Evolutionary conservation across 2,888 invertebrate genomes (phyloP).

Genomic region (Tetrapedia diversipes): DNA sequence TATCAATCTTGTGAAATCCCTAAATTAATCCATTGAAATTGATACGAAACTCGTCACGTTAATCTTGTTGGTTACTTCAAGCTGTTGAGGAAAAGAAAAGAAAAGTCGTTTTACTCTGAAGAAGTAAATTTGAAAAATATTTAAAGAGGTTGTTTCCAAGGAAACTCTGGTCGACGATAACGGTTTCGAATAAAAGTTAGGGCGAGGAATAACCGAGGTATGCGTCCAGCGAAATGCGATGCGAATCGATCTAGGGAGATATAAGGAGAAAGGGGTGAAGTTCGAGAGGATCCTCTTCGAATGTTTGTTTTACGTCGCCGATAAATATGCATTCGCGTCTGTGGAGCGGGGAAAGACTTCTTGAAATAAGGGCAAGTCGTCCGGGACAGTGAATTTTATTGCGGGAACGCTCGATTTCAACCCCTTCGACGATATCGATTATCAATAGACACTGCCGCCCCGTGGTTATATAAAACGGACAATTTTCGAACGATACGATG

Average conservation of each 20-base stretch:
- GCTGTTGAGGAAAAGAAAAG: not conserved
- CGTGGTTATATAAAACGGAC: not conserved
- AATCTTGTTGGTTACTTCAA: too few relatives aligned
- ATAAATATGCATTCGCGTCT: slow-evolving; percentile 60
- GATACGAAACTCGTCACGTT: too few relatives aligned
- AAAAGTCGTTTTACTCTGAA: too few relatives aligned
- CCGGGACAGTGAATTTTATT: slow-evolving; percentile 38
- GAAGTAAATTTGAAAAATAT: not conserved
- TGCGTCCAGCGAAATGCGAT: slow-evolving; percentile 34
- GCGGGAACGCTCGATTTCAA: slow-evolving; percentile 29
- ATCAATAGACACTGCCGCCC: not conserved
- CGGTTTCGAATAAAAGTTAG: not conserved
- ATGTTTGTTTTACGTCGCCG: slow-evolving; percentile 41
- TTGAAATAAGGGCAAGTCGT: slow-evolving; percentile 34
- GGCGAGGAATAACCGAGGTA: slow-evolving; percentile 9
- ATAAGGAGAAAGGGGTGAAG: slow-evolving; percentile 1
- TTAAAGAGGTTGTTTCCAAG: not conserved
- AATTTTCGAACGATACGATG: not conserved
- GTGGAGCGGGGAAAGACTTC: slow-evolving; percentile 5
- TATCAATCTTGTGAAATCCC: too few relatives aligned
- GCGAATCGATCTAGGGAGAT: slow-evolving; percentile 33
- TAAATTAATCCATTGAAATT: too few relatives aligned
- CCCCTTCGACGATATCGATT: not conserved
- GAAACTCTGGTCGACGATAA: not conserved
- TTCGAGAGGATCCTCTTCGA: slow-evolving; percentile 16